These are phyloP conservation scores for Dendrolimus pini DNA, from an alignment of 2,888 invertebrate species.

Conservation along the genomic window DNA sequence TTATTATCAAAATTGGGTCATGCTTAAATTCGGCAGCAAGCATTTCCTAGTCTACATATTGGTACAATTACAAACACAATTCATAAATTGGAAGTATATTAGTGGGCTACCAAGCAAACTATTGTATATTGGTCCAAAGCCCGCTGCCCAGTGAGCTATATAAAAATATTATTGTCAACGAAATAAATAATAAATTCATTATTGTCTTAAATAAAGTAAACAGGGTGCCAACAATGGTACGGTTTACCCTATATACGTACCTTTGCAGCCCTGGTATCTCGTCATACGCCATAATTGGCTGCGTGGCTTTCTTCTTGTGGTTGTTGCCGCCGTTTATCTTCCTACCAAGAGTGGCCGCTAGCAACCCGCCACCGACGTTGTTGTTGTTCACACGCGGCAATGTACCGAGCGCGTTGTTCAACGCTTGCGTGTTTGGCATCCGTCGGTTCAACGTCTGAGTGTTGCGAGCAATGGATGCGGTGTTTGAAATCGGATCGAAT, in stretches of 20 bases:
- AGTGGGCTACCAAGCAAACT: too few species aligned
- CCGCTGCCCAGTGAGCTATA: background rate
- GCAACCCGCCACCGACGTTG: conserved; percentile 40
- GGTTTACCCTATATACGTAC: conserved; percentile 21
- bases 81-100: too few species aligned
- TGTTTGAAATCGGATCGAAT: conserved; percentile 45
- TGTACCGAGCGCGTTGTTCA: conserved; percentile 65
- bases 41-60: too few species aligned
- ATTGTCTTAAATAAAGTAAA: too few species aligned
- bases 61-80: too few species aligned
- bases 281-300: conserved; percentile 74
- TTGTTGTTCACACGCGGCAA: conserved; percentile 62
- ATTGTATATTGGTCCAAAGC: too few species aligned
- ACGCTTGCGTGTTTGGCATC: conserved; percentile 46
- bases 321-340: conserved; percentile 74
- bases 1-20: too few species aligned
- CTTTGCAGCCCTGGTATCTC: conserved; percentile 77
- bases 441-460: conserved; percentile 64
- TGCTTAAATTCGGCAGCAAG: too few species aligned
- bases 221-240: too few species aligned
- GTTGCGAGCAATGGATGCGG: conserved; percentile 48
- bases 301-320: conserved; percentile 68
- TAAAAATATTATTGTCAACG: background rate
- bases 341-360: conserved; percentile 62
- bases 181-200: too few species aligned